Conservation (phyloP, 2,113 vertebrate genomes). For the Dipodomys ordii region DNA sequence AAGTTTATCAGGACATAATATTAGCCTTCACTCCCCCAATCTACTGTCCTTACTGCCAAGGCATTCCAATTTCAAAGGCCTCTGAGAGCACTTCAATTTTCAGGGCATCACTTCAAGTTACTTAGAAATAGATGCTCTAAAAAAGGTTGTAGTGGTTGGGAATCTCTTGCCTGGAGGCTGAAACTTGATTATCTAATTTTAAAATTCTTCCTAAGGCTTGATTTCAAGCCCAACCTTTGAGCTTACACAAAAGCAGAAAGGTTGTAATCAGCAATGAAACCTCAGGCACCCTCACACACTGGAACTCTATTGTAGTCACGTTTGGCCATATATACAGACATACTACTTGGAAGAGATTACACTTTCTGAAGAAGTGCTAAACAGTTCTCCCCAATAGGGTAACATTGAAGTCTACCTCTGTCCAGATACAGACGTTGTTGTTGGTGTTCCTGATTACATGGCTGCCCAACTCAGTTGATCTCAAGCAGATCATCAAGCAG, state of each 20-base stretch:
- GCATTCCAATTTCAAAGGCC: background rate
- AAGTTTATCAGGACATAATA: background rate
- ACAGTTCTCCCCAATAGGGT: background rate
- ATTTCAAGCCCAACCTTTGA: conserved; percentile 48
- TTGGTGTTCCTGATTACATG: background rate
- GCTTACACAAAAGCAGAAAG: background rate
- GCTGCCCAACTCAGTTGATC: background rate
- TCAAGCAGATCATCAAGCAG: background rate
- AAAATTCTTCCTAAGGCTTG: background rate
- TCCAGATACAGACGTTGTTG: background rate
- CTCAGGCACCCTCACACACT: background rate
- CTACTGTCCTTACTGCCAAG: too few species aligned
- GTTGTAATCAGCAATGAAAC: background rate
- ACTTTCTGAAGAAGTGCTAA: background rate
- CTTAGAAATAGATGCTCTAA: background rate
- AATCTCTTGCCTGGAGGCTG: background rate
- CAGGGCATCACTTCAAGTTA: background rate
- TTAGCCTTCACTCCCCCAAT: background rate
- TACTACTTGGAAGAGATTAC: background rate
- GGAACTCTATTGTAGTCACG: background rate
- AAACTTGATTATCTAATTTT: background rate
- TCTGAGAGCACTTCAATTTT: background rate
- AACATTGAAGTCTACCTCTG: background rate
- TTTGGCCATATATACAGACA: background rate
- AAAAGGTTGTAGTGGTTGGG: background rate